Percentiles rank a stretch among this genome's conserved stretches.
Evolutionary conservation across 2,888 invertebrate species (phyloP).

Genomic region (Priocnemis perturbator): DNA sequence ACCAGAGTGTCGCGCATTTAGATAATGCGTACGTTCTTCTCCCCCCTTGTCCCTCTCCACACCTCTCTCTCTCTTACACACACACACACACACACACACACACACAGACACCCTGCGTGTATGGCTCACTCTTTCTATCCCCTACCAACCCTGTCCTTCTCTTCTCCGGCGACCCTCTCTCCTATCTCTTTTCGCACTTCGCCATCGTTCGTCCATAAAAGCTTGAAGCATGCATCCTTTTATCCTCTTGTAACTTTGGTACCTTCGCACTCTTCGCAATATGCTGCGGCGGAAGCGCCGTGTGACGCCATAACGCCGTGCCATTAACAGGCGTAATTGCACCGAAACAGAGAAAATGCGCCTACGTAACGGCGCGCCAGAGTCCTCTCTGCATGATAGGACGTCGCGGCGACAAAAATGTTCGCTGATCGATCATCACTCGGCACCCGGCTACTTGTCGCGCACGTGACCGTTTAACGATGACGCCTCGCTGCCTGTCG

Average conservation of each 20-base stretch:
- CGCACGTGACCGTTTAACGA: too few species aligned
- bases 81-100: too few species aligned
- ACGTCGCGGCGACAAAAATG: conserved; percentile 26
- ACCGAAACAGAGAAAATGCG: conserved; percentile 55
- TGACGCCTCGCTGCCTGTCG: too few species aligned
- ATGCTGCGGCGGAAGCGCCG: conserved; percentile 28
- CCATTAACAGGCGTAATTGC: conserved; percentile 72
- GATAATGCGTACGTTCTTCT: conserved; percentile 67
- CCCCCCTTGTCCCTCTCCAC: conserved; percentile 33
- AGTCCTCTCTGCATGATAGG: conserved; percentile 14
- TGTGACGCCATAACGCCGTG: conserved; percentile 53
- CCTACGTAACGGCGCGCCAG: not conserved
- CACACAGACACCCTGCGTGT: too few species aligned
- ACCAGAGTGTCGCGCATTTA: conserved; percentile 70
- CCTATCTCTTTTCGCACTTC: conserved; percentile 54
- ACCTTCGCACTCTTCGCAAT: conserved; percentile 61
- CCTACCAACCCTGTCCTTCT: too few species aligned
- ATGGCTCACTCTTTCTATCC: conserved; percentile 23
- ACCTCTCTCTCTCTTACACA: conserved; percentile 9
- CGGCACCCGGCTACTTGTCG: too few species aligned
- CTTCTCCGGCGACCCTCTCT: conserved; percentile 17
- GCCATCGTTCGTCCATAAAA: conserved; percentile 64
- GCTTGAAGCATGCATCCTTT: conserved; percentile 72
- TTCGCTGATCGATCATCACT: conserved; percentile 18
- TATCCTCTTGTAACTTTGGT: conserved; percentile 73